phyloP scores from a whole-genome alignment of 2,113 vertebrate species.

The Fulmarus glacialis region DNA sequence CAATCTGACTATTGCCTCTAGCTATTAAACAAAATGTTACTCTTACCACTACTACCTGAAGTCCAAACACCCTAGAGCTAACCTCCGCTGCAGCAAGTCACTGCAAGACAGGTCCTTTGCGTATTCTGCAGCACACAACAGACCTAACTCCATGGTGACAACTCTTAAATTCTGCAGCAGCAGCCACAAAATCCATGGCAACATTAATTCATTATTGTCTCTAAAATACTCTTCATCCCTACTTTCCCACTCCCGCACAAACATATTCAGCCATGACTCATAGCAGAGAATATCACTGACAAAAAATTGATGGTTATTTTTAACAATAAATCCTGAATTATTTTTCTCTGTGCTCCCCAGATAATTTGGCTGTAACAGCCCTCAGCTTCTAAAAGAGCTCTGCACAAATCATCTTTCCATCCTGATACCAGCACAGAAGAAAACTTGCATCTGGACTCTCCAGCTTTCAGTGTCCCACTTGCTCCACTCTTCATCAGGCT shows the following conservation, averaged over 20 bases:
- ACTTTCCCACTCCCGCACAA: not conserved
- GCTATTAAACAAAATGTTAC: not conserved
- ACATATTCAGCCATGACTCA: constrained; percentile 31
- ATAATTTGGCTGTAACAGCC: not conserved
- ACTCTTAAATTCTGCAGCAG: not conserved
- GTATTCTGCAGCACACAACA: not conserved
- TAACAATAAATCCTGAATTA: constrained; percentile 4
- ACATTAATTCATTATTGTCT: constrained; percentile 42
- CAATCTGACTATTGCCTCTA: not conserved
- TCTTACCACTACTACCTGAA: not conserved
- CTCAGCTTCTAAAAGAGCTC: not conserved
- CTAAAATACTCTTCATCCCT: constrained; percentile 11
- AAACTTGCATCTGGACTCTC: not conserved
- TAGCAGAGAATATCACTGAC: not conserved
- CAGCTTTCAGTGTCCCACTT: not conserved
- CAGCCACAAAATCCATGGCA: constrained; percentile 46
- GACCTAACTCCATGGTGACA: not conserved
- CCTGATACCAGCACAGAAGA: not conserved
- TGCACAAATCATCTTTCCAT: not conserved
- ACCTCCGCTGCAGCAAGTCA: not conserved
- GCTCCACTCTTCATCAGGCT: not conserved
- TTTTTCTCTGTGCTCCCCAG: not conserved
- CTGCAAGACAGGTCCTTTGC: not conserved
- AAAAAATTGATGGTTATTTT: constrained; percentile 47
- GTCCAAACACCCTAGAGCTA: not conserved